Evolutionary conservation across 2,797 vertebrate genomes (phyloP).

Genomic region (Enteromius thamalakanensis): DNA sequence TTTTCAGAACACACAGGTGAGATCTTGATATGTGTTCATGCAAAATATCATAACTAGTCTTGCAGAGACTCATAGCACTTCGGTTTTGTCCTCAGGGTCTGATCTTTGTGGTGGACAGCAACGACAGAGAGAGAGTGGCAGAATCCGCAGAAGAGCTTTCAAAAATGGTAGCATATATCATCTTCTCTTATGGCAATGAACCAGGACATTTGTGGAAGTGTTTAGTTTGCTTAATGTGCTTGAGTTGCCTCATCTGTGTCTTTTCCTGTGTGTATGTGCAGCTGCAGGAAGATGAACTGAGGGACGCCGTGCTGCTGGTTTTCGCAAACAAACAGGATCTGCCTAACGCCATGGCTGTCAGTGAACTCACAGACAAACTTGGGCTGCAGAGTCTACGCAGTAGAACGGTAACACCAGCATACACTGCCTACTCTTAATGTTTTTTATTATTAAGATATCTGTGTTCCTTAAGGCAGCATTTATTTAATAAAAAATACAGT

Average conservation of each 20-base stretch:
- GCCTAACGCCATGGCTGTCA: conserved; percentile 86
- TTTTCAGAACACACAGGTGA: conserved; percentile 93
- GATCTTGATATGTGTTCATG: background rate
- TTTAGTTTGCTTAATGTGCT: conserved; percentile 13
- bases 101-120: conserved; percentile 95
- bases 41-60: background rate
- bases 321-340: conserved; percentile 93
- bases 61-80: background rate
- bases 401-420: conserved; percentile 72
- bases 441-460: background rate
- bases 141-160: conserved; percentile 88
- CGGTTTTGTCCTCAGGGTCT: conserved; percentile 77
- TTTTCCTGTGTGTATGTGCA: conserved; percentile 54
- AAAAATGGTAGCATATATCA: conserved; percentile 83
- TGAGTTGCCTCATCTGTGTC: conserved; percentile 26
- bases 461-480: background rate
- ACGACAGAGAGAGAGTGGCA: conserved; percentile 87
- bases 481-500: background rate
- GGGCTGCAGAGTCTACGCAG: conserved; percentile 78
- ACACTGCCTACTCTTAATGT: background rate
- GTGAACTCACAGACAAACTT: conserved; percentile 85
- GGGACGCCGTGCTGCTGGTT: conserved; percentile 84
- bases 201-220: conserved; percentile 11
- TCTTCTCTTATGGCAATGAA: background rate
- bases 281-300: conserved; percentile 87